Conservation (phyloP, 2,888 invertebrate genomes). For the Conus canariensis region DNA sequence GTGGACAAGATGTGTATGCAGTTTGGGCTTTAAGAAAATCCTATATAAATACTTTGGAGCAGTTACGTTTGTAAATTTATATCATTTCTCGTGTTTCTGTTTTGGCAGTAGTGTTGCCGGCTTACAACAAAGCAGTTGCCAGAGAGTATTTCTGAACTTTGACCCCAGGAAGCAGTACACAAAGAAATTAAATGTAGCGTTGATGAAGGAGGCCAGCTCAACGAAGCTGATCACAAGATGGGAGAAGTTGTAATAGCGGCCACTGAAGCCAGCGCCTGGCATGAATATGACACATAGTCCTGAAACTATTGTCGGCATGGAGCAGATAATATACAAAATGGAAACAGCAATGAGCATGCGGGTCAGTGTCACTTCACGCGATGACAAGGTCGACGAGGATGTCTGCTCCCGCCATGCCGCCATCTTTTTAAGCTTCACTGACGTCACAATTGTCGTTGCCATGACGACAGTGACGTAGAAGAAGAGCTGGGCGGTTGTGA, state of each 20-base stretch:
- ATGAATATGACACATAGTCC: background rate
- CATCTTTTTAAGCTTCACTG: slow-evolving; percentile 13
- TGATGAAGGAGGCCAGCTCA: background rate
- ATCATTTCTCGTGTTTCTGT: too few species aligned
- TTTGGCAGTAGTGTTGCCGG: too few species aligned
- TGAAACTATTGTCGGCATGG: background rate
- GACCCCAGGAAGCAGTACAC: background rate
- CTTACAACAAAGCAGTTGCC: background rate
- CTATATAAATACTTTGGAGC: too few species aligned
- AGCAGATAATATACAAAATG: background rate
- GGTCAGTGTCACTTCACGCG: slow-evolving; percentile 4
- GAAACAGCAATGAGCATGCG: background rate
- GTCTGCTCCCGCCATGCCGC: background rate
- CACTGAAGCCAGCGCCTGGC: background rate
- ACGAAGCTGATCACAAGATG: background rate
- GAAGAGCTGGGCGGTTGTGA: background rate
- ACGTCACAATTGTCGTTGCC: slow-evolving; percentile 11
- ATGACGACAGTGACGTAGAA: background rate
- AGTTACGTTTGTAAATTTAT: too few species aligned
- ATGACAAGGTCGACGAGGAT: background rate
- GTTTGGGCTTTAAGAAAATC: too few species aligned
- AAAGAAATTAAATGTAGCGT: slow-evolving; percentile 16
- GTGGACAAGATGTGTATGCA: too few species aligned
- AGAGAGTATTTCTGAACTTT: background rate
- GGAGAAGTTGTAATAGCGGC: background rate